Base-by-base conservation (phyloP, 2,888 invertebrate species). In the Nomada fucata region DNA sequence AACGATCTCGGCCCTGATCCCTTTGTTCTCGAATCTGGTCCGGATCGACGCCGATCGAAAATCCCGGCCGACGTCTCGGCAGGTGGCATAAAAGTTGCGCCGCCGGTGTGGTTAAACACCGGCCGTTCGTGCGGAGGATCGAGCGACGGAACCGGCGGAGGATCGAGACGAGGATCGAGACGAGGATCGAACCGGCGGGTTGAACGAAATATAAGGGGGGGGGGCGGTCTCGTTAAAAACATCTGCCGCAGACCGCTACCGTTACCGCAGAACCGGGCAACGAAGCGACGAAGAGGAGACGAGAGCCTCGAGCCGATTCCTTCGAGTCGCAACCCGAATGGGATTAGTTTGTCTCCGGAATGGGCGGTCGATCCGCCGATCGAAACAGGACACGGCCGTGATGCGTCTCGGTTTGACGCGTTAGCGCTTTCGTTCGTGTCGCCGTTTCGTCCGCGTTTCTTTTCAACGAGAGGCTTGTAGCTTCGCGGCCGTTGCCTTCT, bases 31-130 rank as follows among this genome's bases (percentile, higher is more conserved):
- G 29, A 55, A 23, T 18, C 61, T 71, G 60, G 73, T 15, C 23
- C 29, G 61, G 67, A 76, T 70, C 50, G 71, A 29, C 53, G 69
- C 13, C 26, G 71, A 86, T 82, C 73, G 77, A 82, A 82, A 87
- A 85, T 79, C 77, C 85, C 44, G 42, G 47, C 47, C 74, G 70
- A 64, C 52, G 82, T 87, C 88, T 87, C 86, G 86, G 87, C 87
- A 87, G 87, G 88, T 88, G 87, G 88, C 80, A 82, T 86, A 84
- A 88, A 86, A 84, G 79, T 86, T 71, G 74, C 69, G 78, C 79
- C 74, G 74, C 63, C 76, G 69, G 60, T 81, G 85, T 74, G 85
- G 86, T 87, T 87, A 83, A 87, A 86, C 85, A 82, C 82, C 86
- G 76, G 78, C 52, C 85, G 79, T 60, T 64, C n/a, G 23, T 65